phyloP scores from a whole-genome alignment of 2,113 vertebrate genomes.

The Speoplatyrhinus poulsoni region DNA sequence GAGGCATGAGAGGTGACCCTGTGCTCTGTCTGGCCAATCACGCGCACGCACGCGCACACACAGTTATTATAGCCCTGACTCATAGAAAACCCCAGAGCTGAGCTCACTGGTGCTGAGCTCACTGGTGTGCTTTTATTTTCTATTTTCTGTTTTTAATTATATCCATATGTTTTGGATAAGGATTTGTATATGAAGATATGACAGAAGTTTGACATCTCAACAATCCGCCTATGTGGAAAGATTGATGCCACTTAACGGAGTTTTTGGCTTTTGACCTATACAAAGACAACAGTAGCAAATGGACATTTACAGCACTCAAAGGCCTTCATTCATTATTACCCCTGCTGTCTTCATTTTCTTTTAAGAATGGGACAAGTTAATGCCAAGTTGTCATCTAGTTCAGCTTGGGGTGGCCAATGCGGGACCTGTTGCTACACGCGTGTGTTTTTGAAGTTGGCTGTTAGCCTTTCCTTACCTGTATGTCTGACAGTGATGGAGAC shows the following conservation, averaged over 20 bases:
- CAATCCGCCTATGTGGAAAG: neutral
- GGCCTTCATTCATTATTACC: slow-evolving; percentile 10
- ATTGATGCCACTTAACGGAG: neutral
- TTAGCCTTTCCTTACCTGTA: slow-evolving; percentile 33
- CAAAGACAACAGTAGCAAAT: neutral
- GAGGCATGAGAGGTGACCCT: neutral
- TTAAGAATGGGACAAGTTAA: slow-evolving; percentile 17
- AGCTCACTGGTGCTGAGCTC: slow-evolving; percentile 35
- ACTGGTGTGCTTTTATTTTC: neutral
- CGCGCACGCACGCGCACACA: slow-evolving; percentile 25
- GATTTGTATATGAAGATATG: too few relatives aligned
- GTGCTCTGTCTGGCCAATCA: slow-evolving; percentile 31
- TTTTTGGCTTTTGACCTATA: slow-evolving; percentile 3
- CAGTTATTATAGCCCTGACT: slow-evolving; percentile 56
- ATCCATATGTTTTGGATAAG: neutral
- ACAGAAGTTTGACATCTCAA: neutral
- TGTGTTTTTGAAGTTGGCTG: slow-evolving; percentile 53
- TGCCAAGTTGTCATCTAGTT: slow-evolving; percentile 20
- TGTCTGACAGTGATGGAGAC: slow-evolving; percentile 66
- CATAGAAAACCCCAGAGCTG: slow-evolving; percentile 48
- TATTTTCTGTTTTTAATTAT: neutral
- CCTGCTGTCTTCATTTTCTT: slow-evolving; percentile 1
- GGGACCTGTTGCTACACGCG: slow-evolving; percentile 42
- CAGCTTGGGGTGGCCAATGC: slow-evolving; percentile 42
- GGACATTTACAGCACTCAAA: neutral